phyloP scores from a whole-genome alignment of 2,113 vertebrate genomes.

The Phylloscopus trochiloides region DNA sequence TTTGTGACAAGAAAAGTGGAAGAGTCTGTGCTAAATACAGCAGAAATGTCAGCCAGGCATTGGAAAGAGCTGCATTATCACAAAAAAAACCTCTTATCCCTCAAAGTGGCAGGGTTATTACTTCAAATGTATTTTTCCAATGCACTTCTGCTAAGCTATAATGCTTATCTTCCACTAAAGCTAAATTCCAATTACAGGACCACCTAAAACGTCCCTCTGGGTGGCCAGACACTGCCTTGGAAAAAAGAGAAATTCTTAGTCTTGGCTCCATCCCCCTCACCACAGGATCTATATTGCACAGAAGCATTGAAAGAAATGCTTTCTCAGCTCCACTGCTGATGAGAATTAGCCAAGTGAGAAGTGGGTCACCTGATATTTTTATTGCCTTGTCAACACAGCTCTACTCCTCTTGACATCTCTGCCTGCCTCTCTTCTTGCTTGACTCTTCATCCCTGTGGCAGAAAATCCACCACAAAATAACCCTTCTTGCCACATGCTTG shows the following conservation, averaged over 20 bases:
- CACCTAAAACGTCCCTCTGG: background rate
- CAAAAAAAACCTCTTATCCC: background rate
- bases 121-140: background rate
- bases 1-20: background rate
- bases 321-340: background rate
- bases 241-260: background rate
- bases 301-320: background rate
- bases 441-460: background rate
- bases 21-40: background rate
- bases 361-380: background rate
- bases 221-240: background rate
- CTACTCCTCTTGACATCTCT: background rate
- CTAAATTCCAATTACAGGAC: background rate
- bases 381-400: background rate
- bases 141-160: background rate
- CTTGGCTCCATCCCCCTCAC: background rate
- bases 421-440: background rate
- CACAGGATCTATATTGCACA: background rate
- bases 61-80: background rate
- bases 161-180: background rate
- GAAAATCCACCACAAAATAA: background rate
- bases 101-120: background rate
- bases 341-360: background rate
- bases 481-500: accelerated
- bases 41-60: background rate